phyloP scores from a whole-genome alignment of 1,140 invertebrate species.

The Lasaia peninsularis region DNA sequence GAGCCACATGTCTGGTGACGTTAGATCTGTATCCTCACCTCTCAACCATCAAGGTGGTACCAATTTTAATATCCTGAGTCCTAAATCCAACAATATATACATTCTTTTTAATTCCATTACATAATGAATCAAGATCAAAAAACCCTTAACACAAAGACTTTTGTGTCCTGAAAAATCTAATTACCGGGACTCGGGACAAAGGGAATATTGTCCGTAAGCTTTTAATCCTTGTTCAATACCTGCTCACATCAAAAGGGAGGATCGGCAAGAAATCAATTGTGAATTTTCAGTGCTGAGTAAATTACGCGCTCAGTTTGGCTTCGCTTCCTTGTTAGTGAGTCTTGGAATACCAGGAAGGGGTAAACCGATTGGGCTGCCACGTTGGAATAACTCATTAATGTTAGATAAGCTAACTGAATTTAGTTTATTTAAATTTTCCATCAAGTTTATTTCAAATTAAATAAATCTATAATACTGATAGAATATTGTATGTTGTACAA shows the following conservation, averaged over 20 bases:
- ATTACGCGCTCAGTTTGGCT: constrained; percentile 11
- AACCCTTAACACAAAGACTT: not conserved
- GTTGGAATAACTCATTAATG: not conserved
- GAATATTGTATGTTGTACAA: too few relatives aligned
- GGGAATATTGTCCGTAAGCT: constrained; percentile 9
- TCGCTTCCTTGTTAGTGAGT: constrained; percentile 7
- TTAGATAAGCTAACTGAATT: too few relatives aligned
- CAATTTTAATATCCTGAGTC: too few relatives aligned
- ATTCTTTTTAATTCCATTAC: not conserved
- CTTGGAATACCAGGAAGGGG: not conserved
- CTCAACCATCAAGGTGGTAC: too few relatives aligned
- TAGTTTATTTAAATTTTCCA: too few relatives aligned
- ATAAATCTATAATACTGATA: too few relatives aligned
- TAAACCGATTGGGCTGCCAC: not conserved
- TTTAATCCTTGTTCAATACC: constrained; percentile 12
- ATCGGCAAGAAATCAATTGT: constrained; percentile 8
- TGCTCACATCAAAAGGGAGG: constrained; percentile 9
- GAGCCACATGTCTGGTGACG: too few relatives aligned
- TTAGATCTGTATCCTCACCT: too few relatives aligned
- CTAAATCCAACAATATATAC: too few relatives aligned
- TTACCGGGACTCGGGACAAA: not conserved
- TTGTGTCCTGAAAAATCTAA: constrained; percentile 7
- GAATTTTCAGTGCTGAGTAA: constrained; percentile 10
- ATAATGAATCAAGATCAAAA: not conserved
- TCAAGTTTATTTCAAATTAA: too few relatives aligned